A percentile compares a stretch with the other conserved stretches of the same genome.
Conservation (phyloP, 2,888 invertebrate species). For the Argyresthia albistria region DNA sequence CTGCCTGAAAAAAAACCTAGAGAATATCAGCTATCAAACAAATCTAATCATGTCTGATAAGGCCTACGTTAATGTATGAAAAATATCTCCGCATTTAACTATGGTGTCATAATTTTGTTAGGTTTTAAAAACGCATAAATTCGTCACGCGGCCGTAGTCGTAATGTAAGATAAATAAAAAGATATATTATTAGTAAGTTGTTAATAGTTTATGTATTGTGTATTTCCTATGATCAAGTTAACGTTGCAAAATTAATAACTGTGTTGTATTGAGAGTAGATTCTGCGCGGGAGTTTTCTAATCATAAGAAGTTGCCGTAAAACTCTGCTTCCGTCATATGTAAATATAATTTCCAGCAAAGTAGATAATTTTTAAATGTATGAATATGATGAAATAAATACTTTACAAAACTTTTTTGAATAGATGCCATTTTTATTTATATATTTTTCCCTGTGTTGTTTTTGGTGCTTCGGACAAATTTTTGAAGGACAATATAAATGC, state of each 20-base stretch:
- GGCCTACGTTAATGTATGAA: background rate
- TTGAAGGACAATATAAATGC: conserved; percentile 15
- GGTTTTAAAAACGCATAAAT: background rate
- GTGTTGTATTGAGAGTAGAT: conserved; percentile 25
- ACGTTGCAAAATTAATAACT: conserved; percentile 48
- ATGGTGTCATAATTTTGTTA: background rate
- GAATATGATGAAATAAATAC: conserved; percentile 1
- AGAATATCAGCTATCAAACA: too few relatives aligned
- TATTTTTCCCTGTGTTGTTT: conserved; percentile 13
- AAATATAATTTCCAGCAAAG: conserved; percentile 33
- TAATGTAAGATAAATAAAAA: conserved; percentile 52
- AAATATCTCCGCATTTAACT: background rate
- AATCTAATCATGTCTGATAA: too few relatives aligned
- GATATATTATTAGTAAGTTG: conserved; percentile 65
- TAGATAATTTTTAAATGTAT: background rate
- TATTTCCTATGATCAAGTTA: conserved; percentile 48
- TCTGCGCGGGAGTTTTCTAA: conserved; percentile 12
- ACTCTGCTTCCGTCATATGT: conserved; percentile 38
- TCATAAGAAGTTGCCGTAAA: conserved; percentile 18
- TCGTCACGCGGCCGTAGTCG: conserved; percentile 1
- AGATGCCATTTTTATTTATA: conserved; percentile 25
- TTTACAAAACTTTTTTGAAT: conserved; percentile 31
- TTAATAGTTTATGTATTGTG: conserved; percentile 63
- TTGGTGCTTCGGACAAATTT: conserved; percentile 30
- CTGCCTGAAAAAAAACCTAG: too few relatives aligned